A percentile compares a stretch with the other conserved stretches of the same genome.
These are phyloP conservation scores for Rhysida immarginata DNA, from an alignment of 1,140 invertebrate species.

Conservation along the genomic window DNA sequence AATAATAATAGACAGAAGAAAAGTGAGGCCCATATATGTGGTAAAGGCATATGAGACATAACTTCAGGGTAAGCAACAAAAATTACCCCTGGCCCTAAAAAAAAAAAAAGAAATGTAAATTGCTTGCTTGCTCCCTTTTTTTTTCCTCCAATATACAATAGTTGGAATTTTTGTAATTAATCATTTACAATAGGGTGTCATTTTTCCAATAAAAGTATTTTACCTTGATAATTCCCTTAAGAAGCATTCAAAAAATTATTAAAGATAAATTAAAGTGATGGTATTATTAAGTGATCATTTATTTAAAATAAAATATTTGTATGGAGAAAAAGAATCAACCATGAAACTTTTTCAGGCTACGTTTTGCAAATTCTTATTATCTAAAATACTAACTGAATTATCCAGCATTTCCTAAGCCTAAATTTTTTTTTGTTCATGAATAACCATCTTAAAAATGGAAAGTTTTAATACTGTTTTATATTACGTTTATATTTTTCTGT, in stretches of 20 bases:
- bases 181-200: not conserved
- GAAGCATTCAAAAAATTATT: not conserved
- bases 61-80: slow-evolving; percentile 32
- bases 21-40: slow-evolving; percentile 25
- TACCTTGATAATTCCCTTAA: not conserved
- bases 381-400: too few species aligned
- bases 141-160: not conserved
- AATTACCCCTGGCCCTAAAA: slow-evolving; percentile 31
- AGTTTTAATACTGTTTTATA: too few species aligned
- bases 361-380: too few species aligned
- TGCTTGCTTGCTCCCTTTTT: not conserved
- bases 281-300: too few species aligned
- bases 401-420: too few species aligned
- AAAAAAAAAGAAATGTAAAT: slow-evolving; percentile 6
- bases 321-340: too few species aligned
- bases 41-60: slow-evolving; percentile 17
- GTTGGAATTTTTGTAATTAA: too few species aligned
- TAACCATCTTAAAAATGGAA: too few species aligned
- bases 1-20: slow-evolving; percentile 40
- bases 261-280: not conserved
- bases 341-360: too few species aligned
- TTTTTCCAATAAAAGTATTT: not conserved
- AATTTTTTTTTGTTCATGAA: too few species aligned
- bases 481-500: too few species aligned
- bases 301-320: too few species aligned